These are phyloP conservation scores for Bufotes viridis DNA, from an alignment of 2,797 vertebrate species.

Conservation along the genomic window DNA sequence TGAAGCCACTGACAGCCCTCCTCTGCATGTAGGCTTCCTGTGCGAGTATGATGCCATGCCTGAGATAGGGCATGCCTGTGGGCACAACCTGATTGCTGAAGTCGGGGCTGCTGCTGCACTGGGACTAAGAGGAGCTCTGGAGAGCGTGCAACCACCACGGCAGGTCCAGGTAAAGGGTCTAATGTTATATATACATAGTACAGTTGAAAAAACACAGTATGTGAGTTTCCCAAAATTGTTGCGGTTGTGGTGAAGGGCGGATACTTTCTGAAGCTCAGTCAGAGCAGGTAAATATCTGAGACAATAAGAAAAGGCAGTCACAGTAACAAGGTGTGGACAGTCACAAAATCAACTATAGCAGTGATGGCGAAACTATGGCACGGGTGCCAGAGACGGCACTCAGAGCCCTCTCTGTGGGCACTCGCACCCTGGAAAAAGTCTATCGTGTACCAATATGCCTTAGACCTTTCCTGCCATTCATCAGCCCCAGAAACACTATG, in stretches of 20 bases:
- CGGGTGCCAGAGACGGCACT: too few relatives aligned
- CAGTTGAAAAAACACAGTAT: too few relatives aligned
- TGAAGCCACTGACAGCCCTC: not conserved
- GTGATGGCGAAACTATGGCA: too few relatives aligned
- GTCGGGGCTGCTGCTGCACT: constrained; percentile 81
- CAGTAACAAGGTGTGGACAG: not conserved
- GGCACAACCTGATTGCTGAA: constrained; percentile 90
- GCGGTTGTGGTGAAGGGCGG: not conserved
- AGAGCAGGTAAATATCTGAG: too few relatives aligned
- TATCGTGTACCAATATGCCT: too few relatives aligned
- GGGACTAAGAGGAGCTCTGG: constrained; percentile 80
- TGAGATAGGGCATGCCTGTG: constrained; percentile 85
- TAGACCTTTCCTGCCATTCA: too few relatives aligned
- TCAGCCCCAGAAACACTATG: too few relatives aligned
- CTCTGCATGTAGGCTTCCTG: constrained; percentile 79
- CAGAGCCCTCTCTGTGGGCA: too few relatives aligned
- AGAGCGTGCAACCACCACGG: constrained; percentile 66
- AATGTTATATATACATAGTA: not conserved
- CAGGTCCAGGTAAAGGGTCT: constrained; percentile 69
- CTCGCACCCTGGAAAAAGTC: too few relatives aligned
- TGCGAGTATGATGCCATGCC: constrained; percentile 92
- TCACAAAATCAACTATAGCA: not conserved
- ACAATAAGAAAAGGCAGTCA: not conserved
- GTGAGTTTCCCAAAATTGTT: not conserved
- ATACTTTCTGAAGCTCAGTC: not conserved